Base-by-base conservation (phyloP, 53 echinoderm and acorn worm genomes). In the Patiria pectinifera region DNA sequence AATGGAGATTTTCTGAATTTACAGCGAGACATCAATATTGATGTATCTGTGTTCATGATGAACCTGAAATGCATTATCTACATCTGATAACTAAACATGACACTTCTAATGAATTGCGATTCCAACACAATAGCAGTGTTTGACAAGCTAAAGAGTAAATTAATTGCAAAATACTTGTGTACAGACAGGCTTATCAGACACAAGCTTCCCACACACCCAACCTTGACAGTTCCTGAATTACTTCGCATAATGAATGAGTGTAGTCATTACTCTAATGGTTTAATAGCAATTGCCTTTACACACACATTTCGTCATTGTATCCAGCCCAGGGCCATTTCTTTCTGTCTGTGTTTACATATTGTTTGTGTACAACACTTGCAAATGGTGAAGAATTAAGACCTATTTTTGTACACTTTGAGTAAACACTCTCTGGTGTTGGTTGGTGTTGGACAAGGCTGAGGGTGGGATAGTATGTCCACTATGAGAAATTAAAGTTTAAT, bases 321-420 rank as follows among this genome's bases (percentile, higher is more conserved):
- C 19, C 22, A 21, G 74, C 22, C 10, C 74, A n/a, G 4, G 22
- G 22, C 74, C 19, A 23, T 23, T 74, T 22, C 2, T 15, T 23
- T 74, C 18, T 22, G 74, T 74, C 74, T 9, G 74, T 74, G 70
- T 21, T 70, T 70, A 74, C 24, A n/a, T 10, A n/a, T 22, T 74
- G 74, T 23, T 74, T 23, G 24, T 74, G 74, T 24, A 74, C 5
- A 22, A 74, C 74, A 23, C 24, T 74, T 74, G 70, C 19, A 18
- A 35, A 69, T 74, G 3, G 4, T 74, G 22, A 5, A n/a, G 19
- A 74, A 23, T 74, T 74, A 74, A 74, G 74, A 74, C 74, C 74
- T 74, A n/a, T 74, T 24, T 66, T 74, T 74, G 74, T 18, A n/a
- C 24, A n/a, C 74, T 74, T 74, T 74, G 74, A 74, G 24, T 74